Percentiles rank a stretch among this genome's conserved stretches.
phyloP scores from a whole-genome alignment of 2,888 invertebrate genomes.

The Subacronicta megacephala region DNA sequence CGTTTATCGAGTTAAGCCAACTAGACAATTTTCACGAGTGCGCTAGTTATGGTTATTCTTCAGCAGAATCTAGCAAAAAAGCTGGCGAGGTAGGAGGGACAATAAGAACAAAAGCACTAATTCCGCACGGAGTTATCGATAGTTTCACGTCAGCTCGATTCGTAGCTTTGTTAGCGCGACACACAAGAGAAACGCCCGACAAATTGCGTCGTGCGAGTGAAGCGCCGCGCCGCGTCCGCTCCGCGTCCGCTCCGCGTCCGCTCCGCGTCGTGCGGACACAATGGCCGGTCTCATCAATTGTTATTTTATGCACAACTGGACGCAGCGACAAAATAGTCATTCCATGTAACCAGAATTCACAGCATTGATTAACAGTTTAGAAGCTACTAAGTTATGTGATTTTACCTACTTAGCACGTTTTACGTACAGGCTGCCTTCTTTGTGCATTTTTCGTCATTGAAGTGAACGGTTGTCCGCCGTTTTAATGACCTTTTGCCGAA shows the following conservation, averaged over 20 bases:
- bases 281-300: conserved; percentile 74
- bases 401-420: conserved; percentile 29
- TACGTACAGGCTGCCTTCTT: conserved; percentile 12
- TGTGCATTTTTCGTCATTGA: conserved; percentile 36
- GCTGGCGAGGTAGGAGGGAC: conserved; percentile 52
- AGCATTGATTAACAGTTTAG: conserved; percentile 54
- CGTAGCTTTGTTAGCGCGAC: conserved; percentile 79
- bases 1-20: conserved; percentile 70
- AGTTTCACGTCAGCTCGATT: conserved; percentile 79
- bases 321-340: conserved; percentile 60
- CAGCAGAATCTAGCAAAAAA: conserved; percentile 60
- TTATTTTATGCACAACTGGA: conserved; percentile 79
- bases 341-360: conserved; percentile 55
- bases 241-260: conserved; percentile 55
- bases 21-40: conserved; percentile 67
- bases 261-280: conserved; percentile 60
- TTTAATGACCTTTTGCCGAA: conserved; percentile 15
- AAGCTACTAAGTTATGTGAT: conserved; percentile 49
- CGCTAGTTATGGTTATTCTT: conserved; percentile 69
- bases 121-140: conserved; percentile 78
- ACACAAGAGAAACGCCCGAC: conserved; percentile 82
- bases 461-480: conserved; percentile 8
- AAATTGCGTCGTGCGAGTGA: conserved; percentile 80
- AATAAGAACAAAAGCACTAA: conserved; percentile 80
- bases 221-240: conserved; percentile 54